Percentiles rank a stretch among this genome's conserved stretches.
Conservation (phyloP, 2,797 vertebrate genomes). For the Anas bernieri region DNA sequence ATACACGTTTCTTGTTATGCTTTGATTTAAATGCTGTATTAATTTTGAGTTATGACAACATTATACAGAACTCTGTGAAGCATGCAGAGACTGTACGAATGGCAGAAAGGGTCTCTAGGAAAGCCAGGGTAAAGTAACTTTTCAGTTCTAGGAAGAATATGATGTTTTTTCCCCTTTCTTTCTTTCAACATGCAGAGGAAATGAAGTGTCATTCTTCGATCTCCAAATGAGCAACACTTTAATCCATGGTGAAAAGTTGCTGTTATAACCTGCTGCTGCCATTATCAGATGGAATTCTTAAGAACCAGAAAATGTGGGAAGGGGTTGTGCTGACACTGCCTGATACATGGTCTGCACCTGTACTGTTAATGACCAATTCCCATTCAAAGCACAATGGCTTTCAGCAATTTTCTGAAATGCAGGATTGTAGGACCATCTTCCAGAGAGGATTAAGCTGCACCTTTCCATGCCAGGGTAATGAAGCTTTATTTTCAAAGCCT, state of each 20-base stretch:
- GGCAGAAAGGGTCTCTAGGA: background rate
- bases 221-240: background rate
- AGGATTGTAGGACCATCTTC: constrained; percentile 20
- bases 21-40: background rate
- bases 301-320: constrained; percentile 6
- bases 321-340: background rate
- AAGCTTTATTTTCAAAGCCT: constrained; percentile 48
- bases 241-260: constrained; percentile 2
- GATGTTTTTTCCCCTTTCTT: background rate
- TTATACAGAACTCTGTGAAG: background rate
- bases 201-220: background rate
- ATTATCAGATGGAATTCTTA: constrained; percentile 22
- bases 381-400: constrained; percentile 26
- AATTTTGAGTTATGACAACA: background rate
- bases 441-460: constrained; percentile 42
- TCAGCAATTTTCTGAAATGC: constrained; percentile 32
- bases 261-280: constrained; percentile 32
- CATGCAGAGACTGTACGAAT: background rate
- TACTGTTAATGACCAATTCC: constrained; percentile 20
- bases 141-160: background rate
- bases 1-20: background rate
- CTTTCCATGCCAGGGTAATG: constrained; percentile 18
- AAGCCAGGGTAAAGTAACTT: background rate
- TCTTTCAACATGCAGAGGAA: background rate
- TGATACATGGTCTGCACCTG: constrained; percentile 21